Evolutionary conservation across 2,888 invertebrate genomes (phyloP).

Genomic region (Hirtodrosophila cameraria): DNA sequence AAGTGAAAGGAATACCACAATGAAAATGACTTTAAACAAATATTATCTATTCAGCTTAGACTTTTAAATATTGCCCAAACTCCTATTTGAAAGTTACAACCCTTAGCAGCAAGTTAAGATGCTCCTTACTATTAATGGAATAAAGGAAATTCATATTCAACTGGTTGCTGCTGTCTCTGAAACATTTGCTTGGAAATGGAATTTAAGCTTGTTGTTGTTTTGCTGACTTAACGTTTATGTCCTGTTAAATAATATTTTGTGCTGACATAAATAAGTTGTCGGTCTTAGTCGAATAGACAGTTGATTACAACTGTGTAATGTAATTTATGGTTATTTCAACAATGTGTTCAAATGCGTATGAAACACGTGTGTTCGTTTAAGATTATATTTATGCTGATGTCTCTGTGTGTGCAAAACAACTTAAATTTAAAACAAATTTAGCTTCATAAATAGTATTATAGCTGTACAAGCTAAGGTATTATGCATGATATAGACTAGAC

Average conservation of each 20-base stretch:
- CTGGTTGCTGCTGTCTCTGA: constrained; percentile 56
- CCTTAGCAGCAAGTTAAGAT: not conserved
- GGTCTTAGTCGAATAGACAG: constrained; percentile 28
- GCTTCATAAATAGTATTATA: no score
- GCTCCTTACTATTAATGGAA: not conserved
- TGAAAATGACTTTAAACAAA: no score
- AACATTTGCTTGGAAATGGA: no score
- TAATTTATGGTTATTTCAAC: constrained; percentile 46
- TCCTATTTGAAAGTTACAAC: not conserved
- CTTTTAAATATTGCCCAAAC: not conserved
- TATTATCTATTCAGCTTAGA: not conserved
- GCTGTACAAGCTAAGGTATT: no score
- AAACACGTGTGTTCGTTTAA: constrained; percentile 8
- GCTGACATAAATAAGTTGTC: constrained; percentile 48
- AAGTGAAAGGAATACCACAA: no score
- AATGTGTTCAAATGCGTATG: constrained; percentile 11
- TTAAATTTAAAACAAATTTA: no score
- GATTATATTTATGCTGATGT: constrained; percentile 37
- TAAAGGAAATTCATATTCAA: constrained; percentile 57
- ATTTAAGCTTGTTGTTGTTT: constrained; percentile 13
- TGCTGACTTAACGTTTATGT: constrained; percentile 41
- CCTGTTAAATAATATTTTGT: constrained; percentile 46
- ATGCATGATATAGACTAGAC: no score
- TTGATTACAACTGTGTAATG: constrained; percentile 52
- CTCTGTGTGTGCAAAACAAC: not conserved